phyloP scores from a whole-genome alignment of 2,113 vertebrate genomes.

The Gracilinanus agilis region DNA sequence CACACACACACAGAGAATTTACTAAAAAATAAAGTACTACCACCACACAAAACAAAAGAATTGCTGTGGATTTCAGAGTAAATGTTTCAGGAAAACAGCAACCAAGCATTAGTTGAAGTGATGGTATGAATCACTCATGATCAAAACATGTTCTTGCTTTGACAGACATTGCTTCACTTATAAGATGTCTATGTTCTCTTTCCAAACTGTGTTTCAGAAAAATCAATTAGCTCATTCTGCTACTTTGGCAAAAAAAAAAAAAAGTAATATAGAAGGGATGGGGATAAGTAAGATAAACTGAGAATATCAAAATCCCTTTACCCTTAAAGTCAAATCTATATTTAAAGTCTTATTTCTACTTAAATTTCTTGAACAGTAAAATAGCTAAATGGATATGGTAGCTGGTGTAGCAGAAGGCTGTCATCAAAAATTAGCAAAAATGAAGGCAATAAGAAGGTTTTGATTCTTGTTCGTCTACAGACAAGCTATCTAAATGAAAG shows the following conservation, averaged over 20 bases:
- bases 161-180: slow-evolving; percentile 74
- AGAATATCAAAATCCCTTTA: slow-evolving; percentile 43
- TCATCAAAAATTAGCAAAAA: slow-evolving; percentile 67
- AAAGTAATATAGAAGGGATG: slow-evolving; percentile 36
- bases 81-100: slow-evolving; percentile 67
- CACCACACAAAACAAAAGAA: slow-evolving; percentile 68
- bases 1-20: too few relatives aligned
- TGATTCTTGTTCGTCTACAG: slow-evolving; percentile 75
- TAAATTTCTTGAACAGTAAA: slow-evolving; percentile 33
- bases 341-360: slow-evolving; percentile 23
- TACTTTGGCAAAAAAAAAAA: slow-evolving; percentile 55
- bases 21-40: slow-evolving; percentile 5
- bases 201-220: slow-evolving; percentile 64
- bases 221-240: slow-evolving; percentile 63
- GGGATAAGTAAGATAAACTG: slow-evolving; percentile 61
- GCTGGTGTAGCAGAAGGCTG: slow-evolving; percentile 63
- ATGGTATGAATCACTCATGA: slow-evolving; percentile 66
- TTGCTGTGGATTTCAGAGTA: slow-evolving; percentile 64
- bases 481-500: slow-evolving; percentile 71
- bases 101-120: slow-evolving; percentile 72
- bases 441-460: slow-evolving; percentile 76
- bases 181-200: slow-evolving; percentile 74
- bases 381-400: slow-evolving; percentile 65
- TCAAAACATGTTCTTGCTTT: slow-evolving; percentile 67
- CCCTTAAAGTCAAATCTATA: slow-evolving; percentile 39